Evolutionary conservation across 2,888 invertebrate genomes (phyloP), one percentile per base, ranked within the genome.

Genomic region (Apamea sordens): DNA sequence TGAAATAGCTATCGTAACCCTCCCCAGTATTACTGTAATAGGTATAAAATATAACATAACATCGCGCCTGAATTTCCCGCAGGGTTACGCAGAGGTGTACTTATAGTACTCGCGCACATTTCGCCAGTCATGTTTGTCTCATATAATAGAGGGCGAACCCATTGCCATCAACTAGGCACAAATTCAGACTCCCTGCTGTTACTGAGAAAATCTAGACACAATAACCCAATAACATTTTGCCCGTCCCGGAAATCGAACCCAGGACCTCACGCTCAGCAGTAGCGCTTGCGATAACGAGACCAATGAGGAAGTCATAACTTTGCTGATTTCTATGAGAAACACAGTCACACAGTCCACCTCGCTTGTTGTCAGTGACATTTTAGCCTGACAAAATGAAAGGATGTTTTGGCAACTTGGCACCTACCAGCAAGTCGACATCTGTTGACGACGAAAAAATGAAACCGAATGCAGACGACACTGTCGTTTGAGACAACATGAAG

Each of bases 401-500:
- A 59, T 32, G 69, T 32, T 41, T 41, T 63, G 74, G 53, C 74
- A 73, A 44, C 15, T 74, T 74, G 50, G n/a, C 69, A 82, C 7
- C 47, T 0, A 59, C 69, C 36, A 65, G 28, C 4, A 53, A 41
- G 24, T 44, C 32, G 15, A 59, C 59, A n/a, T 5, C 15, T n/a
- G 2, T 71, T n/a, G 41, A 53, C 32, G 4, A 63, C 28, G 61
- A 61, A 61, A 61, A 63, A 50, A 68, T 5, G 18, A 3, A 36
- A 32, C 4, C 4, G 15, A 36, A 64, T 5, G 21, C 70, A 79
- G 79, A 44, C 4, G n/a, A 71, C 56, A 72, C 15, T 41, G 56
- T 79, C 64, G 28, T 65, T 15, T 13, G 56, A 47, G 28, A 59
- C 44, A 65, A 64, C 0, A 0, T 59, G n/a, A 67, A 76, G 11